Evolutionary conservation across 2,797 vertebrate species (phyloP).

Genomic region (Gephyroberyx darwinii): DNA sequence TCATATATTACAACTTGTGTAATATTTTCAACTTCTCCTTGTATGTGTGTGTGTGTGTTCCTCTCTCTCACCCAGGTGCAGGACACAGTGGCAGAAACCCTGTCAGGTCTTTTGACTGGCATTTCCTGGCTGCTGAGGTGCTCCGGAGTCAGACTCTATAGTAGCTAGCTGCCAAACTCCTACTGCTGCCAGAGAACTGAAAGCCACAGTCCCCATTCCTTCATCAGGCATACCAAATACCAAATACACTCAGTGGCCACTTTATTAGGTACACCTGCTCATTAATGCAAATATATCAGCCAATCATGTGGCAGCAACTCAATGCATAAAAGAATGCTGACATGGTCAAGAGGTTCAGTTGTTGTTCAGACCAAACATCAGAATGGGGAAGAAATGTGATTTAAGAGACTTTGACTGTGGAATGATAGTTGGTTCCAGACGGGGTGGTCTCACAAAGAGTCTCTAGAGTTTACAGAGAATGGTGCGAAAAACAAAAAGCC

Average conservation of each 20-base stretch:
- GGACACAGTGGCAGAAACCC: constrained; percentile 86
- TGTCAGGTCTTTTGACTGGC: constrained; percentile 87
- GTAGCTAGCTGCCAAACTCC: constrained; percentile 30
- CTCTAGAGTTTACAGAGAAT: too few species aligned
- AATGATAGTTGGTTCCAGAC: too few species aligned
- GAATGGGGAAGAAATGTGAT: too few species aligned
- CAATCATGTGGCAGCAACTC: too few species aligned
- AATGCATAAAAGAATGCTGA: too few species aligned
- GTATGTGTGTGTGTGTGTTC: constrained; percentile 35
- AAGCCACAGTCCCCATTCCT: constrained; percentile 14
- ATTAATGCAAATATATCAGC: too few species aligned
- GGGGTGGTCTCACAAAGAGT: too few species aligned
- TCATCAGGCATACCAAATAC: constrained; percentile 23
- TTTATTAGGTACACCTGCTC: too few species aligned
- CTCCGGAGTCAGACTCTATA: constrained; percentile 74
- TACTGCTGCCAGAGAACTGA: constrained; percentile 9
- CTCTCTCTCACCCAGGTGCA: constrained; percentile 83
- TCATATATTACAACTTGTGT: constrained; percentile 5
- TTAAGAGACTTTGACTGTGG: too few species aligned
- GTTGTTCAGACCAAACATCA: too few species aligned
- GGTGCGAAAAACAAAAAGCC: too few species aligned
- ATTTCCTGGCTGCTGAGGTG: constrained; percentile 90
- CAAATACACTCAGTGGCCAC: neutral
- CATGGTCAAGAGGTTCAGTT: too few species aligned
- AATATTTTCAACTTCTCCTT: constrained; percentile 2